A percentile compares a stretch with the other conserved stretches of the same genome.
These are phyloP conservation scores for Mycetomoellerius zeteki DNA, from an alignment of 1,140 invertebrate species.

Conservation along the genomic window DNA sequence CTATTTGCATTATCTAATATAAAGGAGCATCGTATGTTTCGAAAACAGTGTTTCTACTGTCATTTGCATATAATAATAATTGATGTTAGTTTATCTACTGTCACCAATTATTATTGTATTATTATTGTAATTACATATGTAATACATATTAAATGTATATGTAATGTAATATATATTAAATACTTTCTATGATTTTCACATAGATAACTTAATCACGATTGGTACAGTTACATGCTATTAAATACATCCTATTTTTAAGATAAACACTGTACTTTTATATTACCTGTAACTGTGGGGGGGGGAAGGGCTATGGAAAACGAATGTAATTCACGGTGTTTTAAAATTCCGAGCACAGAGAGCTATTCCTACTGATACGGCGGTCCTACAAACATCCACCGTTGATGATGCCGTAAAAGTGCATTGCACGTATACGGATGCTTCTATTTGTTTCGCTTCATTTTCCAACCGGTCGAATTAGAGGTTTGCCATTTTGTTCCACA, in stretches of 20 bases:
- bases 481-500: conserved; percentile 29
- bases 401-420: conserved; percentile 75
- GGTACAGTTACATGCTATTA: background rate
- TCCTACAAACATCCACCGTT: conserved; percentile 66
- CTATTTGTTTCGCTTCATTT: conserved; percentile 74
- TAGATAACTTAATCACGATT: background rate
- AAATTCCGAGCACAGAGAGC: conserved; percentile 70
- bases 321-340: conserved; percentile 70
- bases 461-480: conserved; percentile 63
- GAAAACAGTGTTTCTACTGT: background rate
- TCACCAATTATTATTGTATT: background rate
- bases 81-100: background rate
- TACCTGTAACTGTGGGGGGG: background rate
- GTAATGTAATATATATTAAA: too few relatives aligned
- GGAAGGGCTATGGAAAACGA: conserved; percentile 41
- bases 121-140: background rate
- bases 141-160: too few relatives aligned
- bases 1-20: background rate
- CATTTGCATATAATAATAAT: too few relatives aligned
- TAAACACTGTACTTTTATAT: conserved; percentile 5
- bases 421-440: conserved; percentile 71
- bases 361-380: conserved; percentile 62
- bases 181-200: background rate
- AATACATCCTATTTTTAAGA: background rate
- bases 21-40: background rate